Base-by-base conservation (phyloP, 1,140 invertebrate genomes). In the Ceratitis capitata region DNA sequence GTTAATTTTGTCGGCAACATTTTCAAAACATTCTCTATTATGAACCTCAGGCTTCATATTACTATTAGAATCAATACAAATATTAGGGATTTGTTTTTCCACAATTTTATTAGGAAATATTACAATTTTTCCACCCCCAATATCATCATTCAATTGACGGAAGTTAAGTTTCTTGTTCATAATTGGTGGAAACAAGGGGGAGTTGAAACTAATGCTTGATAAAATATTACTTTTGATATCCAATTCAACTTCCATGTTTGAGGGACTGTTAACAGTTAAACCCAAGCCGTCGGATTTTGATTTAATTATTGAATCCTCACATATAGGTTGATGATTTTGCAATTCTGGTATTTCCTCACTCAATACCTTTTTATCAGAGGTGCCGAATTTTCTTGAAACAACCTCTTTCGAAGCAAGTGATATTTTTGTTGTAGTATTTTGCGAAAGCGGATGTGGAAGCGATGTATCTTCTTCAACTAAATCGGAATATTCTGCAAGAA, bases 91-190 rank as follows among this genome's bases (percentile, higher is more conserved):
- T 69, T 19, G 29, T 16, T 69, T 35, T 12, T 53, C 14, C 4
- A 53, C 51, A 39, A 32, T 39, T 69, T 69, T 69, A 19, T 85
- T 83, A 39, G 82, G 42, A 83, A 69, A 85, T n/a, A 85, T 42
- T 3, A 83, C 35, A 23, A 83, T 83, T 83, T 85, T 85, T 51
- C 85, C 85, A 49, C 32, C 26, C 51, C 82, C 82, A 51, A 85
- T 64, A 23, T 85, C 85, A 29, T 56, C 85, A 74, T 85, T 85
- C 47, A 85, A 53, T 53, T 85, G 82, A 9, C 82, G 78, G 51
- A 85, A 29, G n/a, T 85, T 85, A 1, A 69, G 32, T 10, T 69
- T 69, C 61, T 69, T 69, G 39, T 32, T 35, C 32, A 35, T 69
- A 69, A 35, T 35, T 69, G 61, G 61, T 16, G 61, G 61, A 69